phyloP scores from a whole-genome alignment of 2,888 invertebrate genomes.

The Perizoma flavofasciatum region DNA sequence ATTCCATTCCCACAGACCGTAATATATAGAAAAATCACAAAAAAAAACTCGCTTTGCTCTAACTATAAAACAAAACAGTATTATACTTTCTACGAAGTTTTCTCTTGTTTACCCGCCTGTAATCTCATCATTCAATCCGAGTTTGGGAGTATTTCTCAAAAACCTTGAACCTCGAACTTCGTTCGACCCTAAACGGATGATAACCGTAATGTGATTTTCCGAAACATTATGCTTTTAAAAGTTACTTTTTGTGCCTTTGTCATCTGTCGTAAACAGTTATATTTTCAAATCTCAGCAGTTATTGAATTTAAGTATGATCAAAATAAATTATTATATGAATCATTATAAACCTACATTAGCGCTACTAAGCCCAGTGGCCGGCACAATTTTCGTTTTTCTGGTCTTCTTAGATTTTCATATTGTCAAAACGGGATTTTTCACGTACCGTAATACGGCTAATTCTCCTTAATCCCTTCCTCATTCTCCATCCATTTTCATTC shows the following conservation, averaged over 20 bases:
- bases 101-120: slow-evolving; percentile 31
- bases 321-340: background rate
- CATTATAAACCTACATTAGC: too few species aligned
- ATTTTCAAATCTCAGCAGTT: background rate
- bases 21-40: slow-evolving; percentile 6
- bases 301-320: background rate
- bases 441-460: too few species aligned
- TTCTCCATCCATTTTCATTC: too few species aligned
- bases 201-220: slow-evolving; percentile 26
- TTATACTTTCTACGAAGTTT: slow-evolving; percentile 29
- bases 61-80: slow-evolving; percentile 23
- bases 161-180: slow-evolving; percentile 27
- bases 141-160: slow-evolving; percentile 20
- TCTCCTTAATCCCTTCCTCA: too few species aligned
- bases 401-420: too few species aligned
- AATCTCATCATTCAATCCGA: slow-evolving; percentile 31
- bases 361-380: too few species aligned
- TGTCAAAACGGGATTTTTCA: too few species aligned
- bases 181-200: slow-evolving; percentile 13
- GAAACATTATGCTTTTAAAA: slow-evolving; percentile 25
- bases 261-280: slow-evolving; percentile 17
- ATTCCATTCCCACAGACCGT: background rate
- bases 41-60: slow-evolving; percentile 2
- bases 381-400: too few species aligned
- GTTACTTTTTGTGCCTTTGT: slow-evolving; percentile 23